Conservation (phyloP, 35 echinoderm and acorn worm species). For the Ptychodera flava region DNA sequence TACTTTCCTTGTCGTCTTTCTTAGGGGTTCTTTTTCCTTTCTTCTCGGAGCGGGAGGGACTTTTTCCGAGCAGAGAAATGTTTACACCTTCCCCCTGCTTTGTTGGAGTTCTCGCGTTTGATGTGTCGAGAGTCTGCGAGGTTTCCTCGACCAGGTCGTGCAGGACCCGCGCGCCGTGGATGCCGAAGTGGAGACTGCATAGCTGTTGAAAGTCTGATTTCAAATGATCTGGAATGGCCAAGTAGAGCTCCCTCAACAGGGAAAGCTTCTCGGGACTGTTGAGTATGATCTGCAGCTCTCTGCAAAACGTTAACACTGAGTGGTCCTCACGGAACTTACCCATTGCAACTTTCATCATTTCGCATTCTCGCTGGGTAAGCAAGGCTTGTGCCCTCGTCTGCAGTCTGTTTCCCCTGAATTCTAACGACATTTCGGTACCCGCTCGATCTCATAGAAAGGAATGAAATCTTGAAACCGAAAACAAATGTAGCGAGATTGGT, state of each 20-base stretch:
- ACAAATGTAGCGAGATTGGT: too few relatives aligned
- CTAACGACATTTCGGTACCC: not conserved
- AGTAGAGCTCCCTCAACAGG: conserved; percentile 50
- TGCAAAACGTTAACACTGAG: conserved; percentile 68
- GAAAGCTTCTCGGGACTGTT: conserved; percentile 58
- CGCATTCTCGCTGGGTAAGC: conserved; percentile 66
- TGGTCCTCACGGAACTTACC: conserved; percentile 61
- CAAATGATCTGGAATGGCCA: conserved; percentile 57
- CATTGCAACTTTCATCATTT: conserved; percentile 58
- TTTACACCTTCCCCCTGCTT: not conserved
- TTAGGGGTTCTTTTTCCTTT: not conserved
- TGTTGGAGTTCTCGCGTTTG: not conserved
- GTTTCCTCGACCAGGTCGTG: not conserved
- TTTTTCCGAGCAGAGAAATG: not conserved
- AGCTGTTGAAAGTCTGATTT: conserved; percentile 72
- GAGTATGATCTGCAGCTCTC: conserved; percentile 59
- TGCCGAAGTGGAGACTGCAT: conserved; percentile 63
- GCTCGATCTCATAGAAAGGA: too few relatives aligned
- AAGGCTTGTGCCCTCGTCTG: conserved; percentile 56
- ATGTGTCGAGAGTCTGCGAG: not conserved
- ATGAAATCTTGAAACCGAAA: too few relatives aligned
- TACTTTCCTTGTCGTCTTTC: not conserved
- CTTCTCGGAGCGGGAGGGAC: not conserved
- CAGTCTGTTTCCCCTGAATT: conserved; percentile 16
- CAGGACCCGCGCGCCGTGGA: not conserved